phyloP scores from a whole-genome alignment of 2,797 vertebrate genomes.

The Cuniculus paca region DNA sequence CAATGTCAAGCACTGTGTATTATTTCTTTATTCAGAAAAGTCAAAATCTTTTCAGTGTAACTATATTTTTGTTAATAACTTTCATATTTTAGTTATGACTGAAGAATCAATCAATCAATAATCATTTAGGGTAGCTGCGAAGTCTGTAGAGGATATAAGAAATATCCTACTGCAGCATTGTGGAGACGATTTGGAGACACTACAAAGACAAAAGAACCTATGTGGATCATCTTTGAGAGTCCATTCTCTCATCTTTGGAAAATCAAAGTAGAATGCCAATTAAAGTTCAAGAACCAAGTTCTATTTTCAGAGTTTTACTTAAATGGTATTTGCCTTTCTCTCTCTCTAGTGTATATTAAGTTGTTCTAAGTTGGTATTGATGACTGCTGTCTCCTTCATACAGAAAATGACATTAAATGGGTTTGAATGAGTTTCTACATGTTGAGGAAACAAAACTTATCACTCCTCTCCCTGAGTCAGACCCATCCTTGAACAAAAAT shows the following conservation, averaged over 20 bases:
- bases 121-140: background rate
- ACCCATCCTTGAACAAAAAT: background rate
- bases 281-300: background rate
- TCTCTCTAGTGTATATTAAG: background rate
- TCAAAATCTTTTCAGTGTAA: conserved; percentile 37
- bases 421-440: background rate
- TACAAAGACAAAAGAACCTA: background rate
- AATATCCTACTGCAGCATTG: background rate
- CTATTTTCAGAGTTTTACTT: background rate
- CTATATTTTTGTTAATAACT: conserved; percentile 8
- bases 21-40: conserved; percentile 77
- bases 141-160: background rate
- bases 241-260: background rate
- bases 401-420: background rate
- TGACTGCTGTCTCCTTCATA: background rate
- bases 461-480: background rate
- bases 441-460: background rate
- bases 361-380: background rate
- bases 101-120: conserved; percentile 36
- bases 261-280: background rate
- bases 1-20: conserved; percentile 38
- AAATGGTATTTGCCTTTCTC: background rate
- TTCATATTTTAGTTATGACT: background rate
- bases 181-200: background rate
- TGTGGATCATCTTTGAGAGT: background rate